Percentiles rank a stretch among this genome's conserved stretches.
phyloP scores from a whole-genome alignment of 2,888 invertebrate genomes.

The Temnothorax rugatulus region DNA sequence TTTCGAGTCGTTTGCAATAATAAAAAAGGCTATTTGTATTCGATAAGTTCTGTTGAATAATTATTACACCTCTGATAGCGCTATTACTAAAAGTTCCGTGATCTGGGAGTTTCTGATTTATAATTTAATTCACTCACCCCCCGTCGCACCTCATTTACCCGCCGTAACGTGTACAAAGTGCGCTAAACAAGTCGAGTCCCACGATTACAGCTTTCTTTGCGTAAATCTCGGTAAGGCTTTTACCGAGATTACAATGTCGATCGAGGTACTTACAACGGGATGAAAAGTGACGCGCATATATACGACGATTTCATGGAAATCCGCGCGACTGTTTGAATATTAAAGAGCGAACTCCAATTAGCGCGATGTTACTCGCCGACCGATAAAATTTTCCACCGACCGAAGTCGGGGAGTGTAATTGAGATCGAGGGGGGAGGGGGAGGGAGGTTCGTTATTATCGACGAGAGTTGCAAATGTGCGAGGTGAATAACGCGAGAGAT shows the following conservation, averaged over 20 bases:
- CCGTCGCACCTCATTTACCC: neutral
- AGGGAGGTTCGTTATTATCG: neutral
- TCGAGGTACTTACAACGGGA: constrained; percentile 26
- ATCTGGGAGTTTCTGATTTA: neutral
- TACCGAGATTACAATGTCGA: constrained; percentile 4
- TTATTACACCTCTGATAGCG: neutral
- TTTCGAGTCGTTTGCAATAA: neutral
- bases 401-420: constrained; percentile 7
- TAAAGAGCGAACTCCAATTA: constrained; percentile 36
- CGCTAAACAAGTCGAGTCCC: neutral
- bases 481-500: neutral
- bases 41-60: neutral
- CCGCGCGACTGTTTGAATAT: constrained; percentile 6
- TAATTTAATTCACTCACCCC: neutral
- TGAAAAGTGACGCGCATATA: constrained; percentile 21
- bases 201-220: constrained; percentile 31
- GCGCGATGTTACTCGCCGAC: neutral
- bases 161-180: neutral
- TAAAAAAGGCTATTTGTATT: neutral
- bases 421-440: neutral
- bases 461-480: constrained; percentile 16
- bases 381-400: constrained; percentile 22
- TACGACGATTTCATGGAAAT: constrained; percentile 26
- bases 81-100: no score
- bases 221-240: constrained; percentile 26